Conservation (phyloP, 2,113 vertebrate genomes). For the Epinephelus lanceolatus region DNA sequence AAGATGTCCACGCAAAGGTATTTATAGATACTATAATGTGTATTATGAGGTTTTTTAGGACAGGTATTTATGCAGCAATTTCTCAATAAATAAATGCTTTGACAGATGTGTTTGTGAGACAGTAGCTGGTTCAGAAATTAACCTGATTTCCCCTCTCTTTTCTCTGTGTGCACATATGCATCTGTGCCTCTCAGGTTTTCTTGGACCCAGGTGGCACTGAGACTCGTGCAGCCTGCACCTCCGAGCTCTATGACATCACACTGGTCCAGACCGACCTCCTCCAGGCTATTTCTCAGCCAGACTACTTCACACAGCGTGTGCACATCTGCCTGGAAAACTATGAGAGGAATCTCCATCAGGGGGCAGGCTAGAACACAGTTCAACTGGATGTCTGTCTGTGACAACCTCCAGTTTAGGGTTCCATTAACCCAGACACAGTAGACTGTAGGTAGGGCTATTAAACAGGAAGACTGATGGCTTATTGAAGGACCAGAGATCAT, state of each 20-base stretch:
- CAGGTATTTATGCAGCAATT: neutral
- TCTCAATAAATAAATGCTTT: too few species aligned
- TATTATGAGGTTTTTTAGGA: neutral
- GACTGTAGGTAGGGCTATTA: neutral
- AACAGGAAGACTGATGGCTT: neutral
- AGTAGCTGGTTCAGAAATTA: too few species aligned
- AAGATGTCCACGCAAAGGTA: neutral
- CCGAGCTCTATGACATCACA: slow-evolving; percentile 87
- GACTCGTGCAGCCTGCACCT: slow-evolving; percentile 78
- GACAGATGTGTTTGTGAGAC: too few species aligned
- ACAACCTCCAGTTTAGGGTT: neutral
- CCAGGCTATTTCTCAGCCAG: slow-evolving; percentile 86
- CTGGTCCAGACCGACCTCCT: slow-evolving; percentile 91
- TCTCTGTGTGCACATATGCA: neutral
- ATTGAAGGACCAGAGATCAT: neutral
- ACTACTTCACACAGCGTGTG: slow-evolving; percentile 88
- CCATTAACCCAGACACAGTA: neutral
- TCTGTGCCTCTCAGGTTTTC: slow-evolving; percentile 85
- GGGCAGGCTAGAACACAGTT: slow-evolving; percentile 44
- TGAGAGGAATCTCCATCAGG: slow-evolving; percentile 83
- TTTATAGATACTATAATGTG: neutral
- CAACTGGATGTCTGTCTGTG: neutral
- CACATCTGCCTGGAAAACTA: slow-evolving; percentile 90
- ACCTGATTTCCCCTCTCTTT: too few species aligned
- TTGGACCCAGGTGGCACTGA: slow-evolving; percentile 61